Evolutionary conservation across 2,797 vertebrate species (phyloP).

Genomic region (Cottoperca gobio): DNA sequence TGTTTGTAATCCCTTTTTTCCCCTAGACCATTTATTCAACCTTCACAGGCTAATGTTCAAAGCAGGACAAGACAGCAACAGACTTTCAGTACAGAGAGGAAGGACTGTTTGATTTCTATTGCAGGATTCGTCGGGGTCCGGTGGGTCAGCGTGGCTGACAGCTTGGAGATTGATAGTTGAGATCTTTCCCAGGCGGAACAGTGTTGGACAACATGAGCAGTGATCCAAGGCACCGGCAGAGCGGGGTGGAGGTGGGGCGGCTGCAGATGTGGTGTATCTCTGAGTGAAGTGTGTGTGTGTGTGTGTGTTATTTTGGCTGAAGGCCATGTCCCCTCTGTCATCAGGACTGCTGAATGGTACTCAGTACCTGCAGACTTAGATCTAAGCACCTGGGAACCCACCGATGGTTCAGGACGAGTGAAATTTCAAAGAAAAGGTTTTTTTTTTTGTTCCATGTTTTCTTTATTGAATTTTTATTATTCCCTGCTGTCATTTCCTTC

Average conservation of each 20-base stretch:
- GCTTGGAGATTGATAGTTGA: constrained; percentile 78
- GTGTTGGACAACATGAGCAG: constrained; percentile 74
- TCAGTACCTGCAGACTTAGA: constrained; percentile 42
- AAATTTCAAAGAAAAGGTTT: constrained; percentile 42
- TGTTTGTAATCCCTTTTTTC: constrained; percentile 43
- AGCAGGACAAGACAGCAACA: constrained; percentile 68
- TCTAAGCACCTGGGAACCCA: constrained; percentile 45
- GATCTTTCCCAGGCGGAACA: constrained; percentile 74
- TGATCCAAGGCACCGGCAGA: constrained; percentile 73
- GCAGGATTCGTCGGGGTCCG: constrained; percentile 59
- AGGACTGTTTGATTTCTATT: constrained; percentile 67
- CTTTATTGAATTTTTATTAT: constrained; percentile 66
- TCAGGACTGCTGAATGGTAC: constrained; percentile 46
- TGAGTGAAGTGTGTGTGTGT: constrained; percentile 31
- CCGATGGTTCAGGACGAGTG: constrained; percentile 39
- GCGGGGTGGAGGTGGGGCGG: constrained; percentile 44
- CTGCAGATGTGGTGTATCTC: constrained; percentile 40
- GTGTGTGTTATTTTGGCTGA: constrained; percentile 38
- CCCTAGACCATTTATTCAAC: constrained; percentile 60
- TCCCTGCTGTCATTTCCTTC: constrained; percentile 77
- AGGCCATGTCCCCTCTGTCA: constrained; percentile 36
- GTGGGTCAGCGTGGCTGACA: constrained; percentile 74
- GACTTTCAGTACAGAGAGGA: constrained; percentile 60
- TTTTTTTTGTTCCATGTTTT: constrained; percentile 37
- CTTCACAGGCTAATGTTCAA: constrained; percentile 68